Evolutionary conservation across 2,113 vertebrate genomes (phyloP), one percentile per base, ranked within the genome.

Genomic region (Lontra canadensis): DNA sequence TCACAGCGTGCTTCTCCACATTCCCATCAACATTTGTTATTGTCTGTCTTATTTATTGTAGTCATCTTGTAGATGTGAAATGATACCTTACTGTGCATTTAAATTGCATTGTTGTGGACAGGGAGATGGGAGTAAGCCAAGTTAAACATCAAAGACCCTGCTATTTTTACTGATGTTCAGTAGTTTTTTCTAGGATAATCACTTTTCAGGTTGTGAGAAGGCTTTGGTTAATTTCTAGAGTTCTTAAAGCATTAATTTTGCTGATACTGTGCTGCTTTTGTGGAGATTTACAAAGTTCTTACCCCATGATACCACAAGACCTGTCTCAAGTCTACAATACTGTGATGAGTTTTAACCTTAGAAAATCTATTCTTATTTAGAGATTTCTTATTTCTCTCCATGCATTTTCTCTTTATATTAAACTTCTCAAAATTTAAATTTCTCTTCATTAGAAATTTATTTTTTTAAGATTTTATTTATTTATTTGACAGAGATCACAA

Each of bases 1-100:
- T 26, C 21, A 76, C 31, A 90, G 20, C 7, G 7, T 71, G 31
- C 88, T 74, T 90, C 4, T 76, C 12, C 15, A 52, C 2, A 18
- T 67, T 29, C 7, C 84, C 4, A 36, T 4, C 31, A 59, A 52
- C 20, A 55, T 90, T 92, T 94, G 3, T 47, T 83, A 63, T 65
- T 80, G 7, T n/a, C 69, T 76, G 3, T 73, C 39, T 80, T 90
- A 76, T 82, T 95, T 78, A 84, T 74, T 76, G 76, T 18, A 88
- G 7, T 44, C 73, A 49, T 85, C 29, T 90, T 76, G 42, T 20
- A 83, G n/a, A 47, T 49, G 26, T 85, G 57, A 80, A 93, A 57
- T 93, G 29, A 14, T 65, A 90, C 94, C 90, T 87, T 34, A 59
- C 7, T 93, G 17, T 63, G 92, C 47, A 57, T 94, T 96, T 59